Evolutionary conservation across 92 coral and sea anemone genomes (phyloP).

Genomic region (Virgularia gustaviana): DNA sequence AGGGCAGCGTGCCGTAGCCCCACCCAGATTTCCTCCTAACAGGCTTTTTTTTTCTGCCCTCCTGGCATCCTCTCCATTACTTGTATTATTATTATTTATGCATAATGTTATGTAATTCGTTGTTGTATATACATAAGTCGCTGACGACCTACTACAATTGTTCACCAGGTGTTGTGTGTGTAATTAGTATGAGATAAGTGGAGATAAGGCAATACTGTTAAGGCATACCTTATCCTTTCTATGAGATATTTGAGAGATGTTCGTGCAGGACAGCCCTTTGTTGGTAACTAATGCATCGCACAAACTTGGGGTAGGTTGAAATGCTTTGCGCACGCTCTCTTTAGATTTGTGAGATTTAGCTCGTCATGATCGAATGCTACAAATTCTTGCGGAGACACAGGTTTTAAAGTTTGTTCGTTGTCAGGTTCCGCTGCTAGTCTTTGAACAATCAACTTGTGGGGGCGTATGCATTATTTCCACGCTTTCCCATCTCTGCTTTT

Average conservation of each 20-base stretch:
- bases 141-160: no score
- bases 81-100: no score
- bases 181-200: no score
- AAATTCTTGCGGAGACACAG: slow-evolving; percentile 59
- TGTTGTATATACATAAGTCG: no score
- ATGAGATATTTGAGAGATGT: slow-evolving; percentile 48
- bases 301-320: slow-evolving; percentile 41
- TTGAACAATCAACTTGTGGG: slow-evolving; percentile 63
- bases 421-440: slow-evolving; percentile 61
- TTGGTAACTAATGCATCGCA: slow-evolving; percentile 55
- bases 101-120: no score
- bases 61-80: no score
- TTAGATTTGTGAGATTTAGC: slow-evolving; percentile 48
- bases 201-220: not conserved
- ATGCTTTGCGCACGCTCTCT: slow-evolving; percentile 54
- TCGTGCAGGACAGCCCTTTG: slow-evolving; percentile 57
- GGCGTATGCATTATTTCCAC: not conserved
- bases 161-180: no score
- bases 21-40: slow-evolving; percentile 70
- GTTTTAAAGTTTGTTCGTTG: slow-evolving; percentile 52
- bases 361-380: slow-evolving; percentile 50
- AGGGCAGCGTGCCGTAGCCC: slow-evolving; percentile 58
- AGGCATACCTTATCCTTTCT: slow-evolving; percentile 49
- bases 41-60: no score
- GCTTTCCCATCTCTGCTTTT: not conserved